Percentiles rank a stretch among this genome's conserved stretches.
These are phyloP conservation scores for Anticlea derivata DNA, from an alignment of 2,888 invertebrate genomes.

Conservation along the genomic window DNA sequence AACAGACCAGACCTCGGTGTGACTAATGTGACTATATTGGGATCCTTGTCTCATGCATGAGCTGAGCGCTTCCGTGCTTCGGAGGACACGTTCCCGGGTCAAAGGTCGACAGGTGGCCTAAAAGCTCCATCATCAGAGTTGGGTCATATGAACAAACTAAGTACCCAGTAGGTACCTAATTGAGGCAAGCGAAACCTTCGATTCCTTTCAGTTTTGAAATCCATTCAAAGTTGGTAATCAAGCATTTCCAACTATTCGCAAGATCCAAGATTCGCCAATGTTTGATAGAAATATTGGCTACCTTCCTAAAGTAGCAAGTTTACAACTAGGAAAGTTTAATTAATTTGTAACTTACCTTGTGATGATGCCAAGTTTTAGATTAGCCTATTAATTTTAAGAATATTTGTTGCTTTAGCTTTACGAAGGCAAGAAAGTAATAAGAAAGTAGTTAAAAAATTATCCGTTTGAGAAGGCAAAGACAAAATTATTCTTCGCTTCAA, in stretches of 20 bases:
- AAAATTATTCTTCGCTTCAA: too few species aligned
- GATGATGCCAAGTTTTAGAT: conserved; percentile 17
- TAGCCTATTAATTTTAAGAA: conserved; percentile 5
- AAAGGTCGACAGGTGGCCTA: too few species aligned
- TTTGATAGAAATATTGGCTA: conserved; percentile 25
- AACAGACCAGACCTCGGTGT: too few species aligned
- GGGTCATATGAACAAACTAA: too few species aligned
- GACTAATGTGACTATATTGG: too few species aligned
- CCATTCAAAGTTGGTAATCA: conserved; percentile 16
- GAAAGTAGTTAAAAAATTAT: too few species aligned
- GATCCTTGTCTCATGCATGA: too few species aligned
- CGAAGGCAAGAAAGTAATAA: background rate
- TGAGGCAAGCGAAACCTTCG: conserved; percentile 3
- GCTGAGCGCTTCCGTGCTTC: too few species aligned
- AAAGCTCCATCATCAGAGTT: too few species aligned
- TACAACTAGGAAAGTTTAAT: conserved; percentile 19
- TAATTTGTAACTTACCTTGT: conserved; percentile 21
- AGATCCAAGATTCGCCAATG: conserved; percentile 21
- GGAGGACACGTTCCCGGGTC: too few species aligned
- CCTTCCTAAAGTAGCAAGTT: conserved; percentile 18
- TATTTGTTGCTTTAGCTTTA: background rate
- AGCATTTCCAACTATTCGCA: conserved; percentile 16
- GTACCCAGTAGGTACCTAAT: conserved; percentile 4
- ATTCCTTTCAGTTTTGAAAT: conserved; percentile 7
- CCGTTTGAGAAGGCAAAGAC: too few species aligned